Conservation (phyloP, 2,888 invertebrate genomes). For the Drosophila neonasuta region DNA sequence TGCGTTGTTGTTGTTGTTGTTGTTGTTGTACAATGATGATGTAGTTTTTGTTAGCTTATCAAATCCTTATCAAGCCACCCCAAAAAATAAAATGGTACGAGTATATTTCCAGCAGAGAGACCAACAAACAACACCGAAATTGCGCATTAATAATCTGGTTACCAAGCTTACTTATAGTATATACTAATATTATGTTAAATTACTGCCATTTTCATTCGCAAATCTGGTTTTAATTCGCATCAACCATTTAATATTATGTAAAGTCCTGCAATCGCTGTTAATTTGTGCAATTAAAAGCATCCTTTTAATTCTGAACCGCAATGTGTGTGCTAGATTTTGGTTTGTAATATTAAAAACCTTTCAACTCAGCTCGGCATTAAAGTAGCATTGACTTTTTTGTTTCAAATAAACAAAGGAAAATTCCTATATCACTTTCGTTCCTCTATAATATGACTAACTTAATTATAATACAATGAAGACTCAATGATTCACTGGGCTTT, state of each 20-base stretch:
- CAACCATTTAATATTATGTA: background rate
- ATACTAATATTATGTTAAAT: background rate
- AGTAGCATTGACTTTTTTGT: too few relatives aligned
- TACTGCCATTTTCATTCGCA: background rate
- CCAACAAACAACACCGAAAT: constrained; percentile 17
- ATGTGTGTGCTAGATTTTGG: background rate
- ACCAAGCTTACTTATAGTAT: constrained; percentile 4
- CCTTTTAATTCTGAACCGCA: background rate
- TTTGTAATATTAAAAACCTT: background rate
- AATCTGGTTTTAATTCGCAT: constrained; percentile 1
- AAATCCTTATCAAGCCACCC: constrained; percentile 40
- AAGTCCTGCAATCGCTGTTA: background rate
- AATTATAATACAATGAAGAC: too few relatives aligned
- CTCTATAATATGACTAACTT: too few relatives aligned
- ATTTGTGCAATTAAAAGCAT: constrained; percentile 5
- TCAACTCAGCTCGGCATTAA: background rate
- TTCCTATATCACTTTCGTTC: too few relatives aligned
- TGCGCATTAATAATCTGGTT: constrained; percentile 31
- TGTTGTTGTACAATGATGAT: constrained; percentile 11
- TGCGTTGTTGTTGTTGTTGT: background rate
- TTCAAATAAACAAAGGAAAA: too few relatives aligned
- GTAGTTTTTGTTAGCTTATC: constrained; percentile 38
- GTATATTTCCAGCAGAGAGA: constrained; percentile 16
- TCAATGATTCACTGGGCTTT: too few relatives aligned
- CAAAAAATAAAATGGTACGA: background rate